phyloP scores from a whole-genome alignment of 1,140 invertebrate species.

The Drosophila chauvacae region DNA sequence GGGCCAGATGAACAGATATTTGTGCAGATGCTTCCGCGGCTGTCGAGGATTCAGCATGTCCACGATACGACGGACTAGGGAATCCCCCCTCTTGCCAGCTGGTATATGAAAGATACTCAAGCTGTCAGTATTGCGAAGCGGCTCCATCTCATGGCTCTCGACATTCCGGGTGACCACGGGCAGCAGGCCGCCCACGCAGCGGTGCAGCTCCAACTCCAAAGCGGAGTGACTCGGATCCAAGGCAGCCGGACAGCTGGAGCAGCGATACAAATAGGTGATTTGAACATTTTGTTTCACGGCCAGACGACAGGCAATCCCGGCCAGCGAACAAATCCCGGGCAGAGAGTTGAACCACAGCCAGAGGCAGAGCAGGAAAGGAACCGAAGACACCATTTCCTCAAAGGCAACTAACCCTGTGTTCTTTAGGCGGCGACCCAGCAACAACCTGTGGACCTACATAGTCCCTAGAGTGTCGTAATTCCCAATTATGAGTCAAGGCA shows the following conservation, averaged over 20 bases:
- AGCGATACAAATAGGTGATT: slow-evolving; percentile 67
- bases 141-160: slow-evolving; percentile 53
- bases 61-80: slow-evolving; percentile 50
- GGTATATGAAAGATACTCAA: slow-evolving; percentile 66
- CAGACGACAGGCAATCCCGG: slow-evolving; percentile 48
- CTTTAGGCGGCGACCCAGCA: background rate
- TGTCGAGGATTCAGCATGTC: slow-evolving; percentile 69
- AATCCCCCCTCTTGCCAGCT: slow-evolving; percentile 11
- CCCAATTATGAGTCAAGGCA: slow-evolving; percentile 7
- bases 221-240: background rate
- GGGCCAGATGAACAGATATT: slow-evolving; percentile 75
- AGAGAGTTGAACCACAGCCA: background rate
- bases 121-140: slow-evolving; percentile 55
- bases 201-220: slow-evolving; percentile 44
- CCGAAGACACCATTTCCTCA: slow-evolving; percentile 12
- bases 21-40: slow-evolving; percentile 58
- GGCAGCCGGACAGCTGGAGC: slow-evolving; percentile 38
- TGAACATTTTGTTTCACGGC: slow-evolving; percentile 38
- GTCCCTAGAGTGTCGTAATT: slow-evolving; percentile 16
- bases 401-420: slow-evolving; percentile 4
- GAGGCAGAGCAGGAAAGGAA: background rate
- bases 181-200: slow-evolving; percentile 44
- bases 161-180: slow-evolving; percentile 48
- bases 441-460: background rate
- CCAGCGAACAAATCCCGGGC: slow-evolving; percentile 13